Evolutionary conservation across 2,888 invertebrate genomes (phyloP), one percentile per base, ranked within the genome.

Genomic region (Ormyrus thymus): DNA sequence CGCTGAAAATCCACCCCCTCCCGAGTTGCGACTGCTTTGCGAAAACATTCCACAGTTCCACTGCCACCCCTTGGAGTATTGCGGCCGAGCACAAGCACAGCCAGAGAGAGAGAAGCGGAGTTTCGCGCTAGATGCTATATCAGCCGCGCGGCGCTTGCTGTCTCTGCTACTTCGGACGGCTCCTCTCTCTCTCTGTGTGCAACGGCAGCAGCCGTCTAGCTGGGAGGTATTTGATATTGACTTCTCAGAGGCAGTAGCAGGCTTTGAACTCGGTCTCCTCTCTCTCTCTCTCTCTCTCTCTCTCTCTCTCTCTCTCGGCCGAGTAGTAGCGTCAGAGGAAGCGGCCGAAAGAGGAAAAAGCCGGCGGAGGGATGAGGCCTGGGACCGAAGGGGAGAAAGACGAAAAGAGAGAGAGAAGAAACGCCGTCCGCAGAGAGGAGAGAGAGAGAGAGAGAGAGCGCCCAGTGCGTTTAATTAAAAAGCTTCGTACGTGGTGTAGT

Each of bases 171-270:
- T 76, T 76, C n/a, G 59, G 15, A 55, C 48, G 43, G 6, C 64
- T 71, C 43, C 15, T 6, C 43, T 43, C 50, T 29, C 50, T 13
- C 48, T 56, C 45, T 76, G 46, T 66, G 46, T 55, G 53, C 62
- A 51, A 50, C 48, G 7, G 10, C 45, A 29, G 81, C 80, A 79
- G 79, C 82, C 86, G 87, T 86, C 86, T 87, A 87, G 87, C 89
- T 89, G 84, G 83, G 86, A 89, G 89, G 89, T 89, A 89, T 89
- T 89, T 89, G 89, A 88, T 89, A 89, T 89, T 89, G 89, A 89
- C 89, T 89, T 89, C 88, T 88, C 87, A 75, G 85, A 87, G 85
- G 86, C 58, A 55, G 55, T 53, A 29, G 83, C 84, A 84, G 50
- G 86, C 87, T 87, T 87, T 87, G 87, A 87, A 86, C 87, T 87